Evolutionary conservation across 2,797 vertebrate genomes (phyloP).

Genomic region (Vireo griseus): DNA sequence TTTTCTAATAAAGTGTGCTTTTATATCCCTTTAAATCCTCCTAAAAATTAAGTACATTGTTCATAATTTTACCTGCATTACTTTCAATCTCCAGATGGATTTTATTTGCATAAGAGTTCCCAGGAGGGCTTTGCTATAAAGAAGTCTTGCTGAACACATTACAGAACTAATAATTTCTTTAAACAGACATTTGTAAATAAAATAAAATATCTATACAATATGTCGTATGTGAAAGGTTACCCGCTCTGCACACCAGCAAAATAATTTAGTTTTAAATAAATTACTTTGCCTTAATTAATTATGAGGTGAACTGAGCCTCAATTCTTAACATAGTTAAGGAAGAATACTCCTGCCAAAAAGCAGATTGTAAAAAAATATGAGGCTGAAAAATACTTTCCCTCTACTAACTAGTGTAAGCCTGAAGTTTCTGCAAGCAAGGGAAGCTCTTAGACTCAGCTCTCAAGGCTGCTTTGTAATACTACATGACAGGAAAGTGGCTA

Average conservation of each 20-base stretch:
- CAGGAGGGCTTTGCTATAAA: conserved; percentile 5
- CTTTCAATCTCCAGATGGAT: conserved; percentile 37
- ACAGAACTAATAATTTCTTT: conserved; percentile 2
- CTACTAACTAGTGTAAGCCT: background rate
- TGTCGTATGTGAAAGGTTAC: background rate
- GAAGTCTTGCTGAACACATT: background rate
- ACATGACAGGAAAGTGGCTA: background rate
- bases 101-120: conserved; percentile 35
- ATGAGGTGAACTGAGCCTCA: background rate
- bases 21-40: conserved; percentile 14
- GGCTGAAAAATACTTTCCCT: background rate
- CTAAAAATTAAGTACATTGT: conserved; percentile 26
- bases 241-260: background rate
- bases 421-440: background rate
- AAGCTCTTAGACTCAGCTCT: background rate
- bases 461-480: background rate
- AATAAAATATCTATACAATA: background rate
- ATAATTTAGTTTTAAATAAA: background rate
- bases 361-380: background rate
- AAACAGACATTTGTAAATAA: conserved; percentile 6
- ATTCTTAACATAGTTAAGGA: background rate
- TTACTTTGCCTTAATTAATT: conserved; percentile 1
- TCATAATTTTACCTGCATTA: conserved; percentile 34
- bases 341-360: background rate
- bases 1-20: conserved; percentile 30